Evolutionary conservation across 30 jellyfish, hydroid and myxozoan genomes (phyloP).

Genomic region (Cassiopea xamachana): DNA sequence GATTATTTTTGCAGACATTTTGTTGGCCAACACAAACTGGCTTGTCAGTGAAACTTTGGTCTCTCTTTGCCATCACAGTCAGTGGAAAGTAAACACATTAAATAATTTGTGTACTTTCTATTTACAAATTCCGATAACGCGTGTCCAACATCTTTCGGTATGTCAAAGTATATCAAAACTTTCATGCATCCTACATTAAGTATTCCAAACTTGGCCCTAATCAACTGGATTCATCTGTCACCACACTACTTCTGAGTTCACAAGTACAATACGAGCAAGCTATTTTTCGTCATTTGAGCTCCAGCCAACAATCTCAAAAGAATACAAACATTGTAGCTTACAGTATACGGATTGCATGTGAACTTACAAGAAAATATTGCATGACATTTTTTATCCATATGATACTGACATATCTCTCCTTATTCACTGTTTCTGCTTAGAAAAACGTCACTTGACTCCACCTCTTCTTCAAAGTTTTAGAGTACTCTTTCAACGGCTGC

Average conservation of each 20-base stretch:
- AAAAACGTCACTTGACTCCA: not conserved
- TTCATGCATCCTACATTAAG: no score
- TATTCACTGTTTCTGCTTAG: not conserved
- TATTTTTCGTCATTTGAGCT: no score
- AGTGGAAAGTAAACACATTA: not conserved
- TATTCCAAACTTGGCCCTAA: no score
- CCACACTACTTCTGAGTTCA: no score
- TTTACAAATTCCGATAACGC: not conserved
- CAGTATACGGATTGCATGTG: not conserved
- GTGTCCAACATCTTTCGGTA: no score
- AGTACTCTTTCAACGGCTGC: not conserved
- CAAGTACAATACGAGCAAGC: no score
- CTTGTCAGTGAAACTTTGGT: constrained; percentile 1
- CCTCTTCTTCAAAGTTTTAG: not conserved
- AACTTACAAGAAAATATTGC: not conserved
- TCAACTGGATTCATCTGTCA: no score
- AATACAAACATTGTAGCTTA: not conserved
- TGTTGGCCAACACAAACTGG: not conserved
- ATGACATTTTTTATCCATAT: not conserved
- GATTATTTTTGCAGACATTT: not conserved
- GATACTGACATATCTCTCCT: not conserved
- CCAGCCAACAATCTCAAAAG: not conserved
- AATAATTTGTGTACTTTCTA: not conserved
- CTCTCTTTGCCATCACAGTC: constrained; percentile 1
- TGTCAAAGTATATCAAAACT: no score